These are phyloP conservation scores for Mus spretus DNA, from an alignment of 2,797 vertebrate species.

Conservation along the genomic window DNA sequence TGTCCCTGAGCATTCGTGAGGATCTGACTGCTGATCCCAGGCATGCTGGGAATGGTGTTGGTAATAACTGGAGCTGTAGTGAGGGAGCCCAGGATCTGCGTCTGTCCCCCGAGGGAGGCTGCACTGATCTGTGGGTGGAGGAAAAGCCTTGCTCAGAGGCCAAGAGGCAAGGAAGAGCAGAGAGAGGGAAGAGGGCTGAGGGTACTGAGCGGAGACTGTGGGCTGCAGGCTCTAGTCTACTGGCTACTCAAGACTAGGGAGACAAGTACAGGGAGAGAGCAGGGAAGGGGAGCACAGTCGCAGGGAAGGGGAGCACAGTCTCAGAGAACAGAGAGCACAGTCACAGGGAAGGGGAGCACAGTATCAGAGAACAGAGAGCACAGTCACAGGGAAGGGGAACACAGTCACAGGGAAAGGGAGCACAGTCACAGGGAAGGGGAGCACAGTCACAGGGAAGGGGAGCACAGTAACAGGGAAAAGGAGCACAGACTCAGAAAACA, in stretches of 20 bases:
- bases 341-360: too few species aligned
- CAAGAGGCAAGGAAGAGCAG: background rate
- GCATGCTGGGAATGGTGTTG: constrained; percentile 93
- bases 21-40: constrained; percentile 95
- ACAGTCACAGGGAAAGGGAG: too few species aligned
- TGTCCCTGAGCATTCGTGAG: constrained; percentile 97
- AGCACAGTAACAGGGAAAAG: background rate
- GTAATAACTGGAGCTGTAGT: constrained; percentile 94
- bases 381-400: too few species aligned
- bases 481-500: too few species aligned
- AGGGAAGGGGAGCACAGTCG: background rate
- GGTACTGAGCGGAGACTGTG: background rate
- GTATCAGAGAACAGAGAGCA: too few species aligned
- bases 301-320: too few species aligned
- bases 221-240: background rate
- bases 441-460: too few species aligned
- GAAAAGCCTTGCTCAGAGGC: constrained; percentile 78
- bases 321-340: too few species aligned
- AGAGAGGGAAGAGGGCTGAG: background rate
- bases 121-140: constrained; percentile 92
- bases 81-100: constrained; percentile 96
- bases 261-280: background rate
- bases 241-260: background rate
- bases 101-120: constrained; percentile 94
- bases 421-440: too few species aligned